Evolutionary conservation across 2,113 vertebrate genomes (phyloP).

Genomic region (Daphoenositta chrysoptera): DNA sequence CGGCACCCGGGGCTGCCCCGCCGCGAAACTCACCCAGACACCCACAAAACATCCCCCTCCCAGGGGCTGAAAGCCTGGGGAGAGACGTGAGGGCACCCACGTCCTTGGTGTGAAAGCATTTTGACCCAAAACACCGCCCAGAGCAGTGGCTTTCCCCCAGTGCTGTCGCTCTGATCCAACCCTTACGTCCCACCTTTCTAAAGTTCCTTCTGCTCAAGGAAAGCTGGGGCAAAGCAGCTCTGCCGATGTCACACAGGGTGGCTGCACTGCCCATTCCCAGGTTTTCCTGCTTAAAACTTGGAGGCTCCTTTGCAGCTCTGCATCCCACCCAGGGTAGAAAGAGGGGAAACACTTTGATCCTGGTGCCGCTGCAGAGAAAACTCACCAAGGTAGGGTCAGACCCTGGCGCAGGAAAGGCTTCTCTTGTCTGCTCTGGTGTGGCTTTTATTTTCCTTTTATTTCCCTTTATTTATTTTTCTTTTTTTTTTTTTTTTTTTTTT

Average conservation of each 20-base stretch:
- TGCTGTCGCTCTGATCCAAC: background rate
- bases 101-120: rapidly evolving
- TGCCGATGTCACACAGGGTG: background rate
- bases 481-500: background rate
- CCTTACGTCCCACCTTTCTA: background rate
- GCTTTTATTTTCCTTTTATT: background rate
- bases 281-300: background rate
- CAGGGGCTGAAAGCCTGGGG: background rate
- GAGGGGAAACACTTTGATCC: background rate
- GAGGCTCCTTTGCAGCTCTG: background rate
- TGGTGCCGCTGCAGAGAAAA: background rate
- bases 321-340: background rate
- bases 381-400: rapidly evolving
- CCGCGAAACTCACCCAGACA: background rate
- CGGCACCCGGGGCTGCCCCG: background rate
- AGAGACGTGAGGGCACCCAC: rapidly evolving
- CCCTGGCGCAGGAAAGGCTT: background rate
- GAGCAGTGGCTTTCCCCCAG: background rate
- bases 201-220: background rate
- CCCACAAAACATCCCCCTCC: background rate
- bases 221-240: background rate
- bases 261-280: rapidly evolving
- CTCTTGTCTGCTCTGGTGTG: background rate
- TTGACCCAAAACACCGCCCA: background rate
- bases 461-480: background rate